Evolutionary conservation across 2,113 vertebrate species (phyloP).

Genomic region (Hippocampus abdominalis): DNA sequence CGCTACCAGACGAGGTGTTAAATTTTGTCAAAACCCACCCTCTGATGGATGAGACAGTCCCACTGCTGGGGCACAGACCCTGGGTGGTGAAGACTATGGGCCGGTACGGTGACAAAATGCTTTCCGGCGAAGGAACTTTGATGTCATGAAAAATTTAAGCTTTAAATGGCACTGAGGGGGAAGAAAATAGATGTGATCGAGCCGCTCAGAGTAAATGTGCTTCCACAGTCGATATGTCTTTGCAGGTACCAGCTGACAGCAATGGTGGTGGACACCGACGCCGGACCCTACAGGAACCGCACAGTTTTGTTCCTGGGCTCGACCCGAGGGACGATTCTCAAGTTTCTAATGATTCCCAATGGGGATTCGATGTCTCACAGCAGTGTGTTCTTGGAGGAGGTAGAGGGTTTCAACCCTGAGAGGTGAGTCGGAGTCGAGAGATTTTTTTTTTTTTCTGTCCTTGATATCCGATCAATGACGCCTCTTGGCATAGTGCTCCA

Average conservation of each 20-base stretch:
- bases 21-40: conserved; percentile 95
- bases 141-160: neutral
- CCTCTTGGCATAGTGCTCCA: neutral
- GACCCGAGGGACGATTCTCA: conserved; percentile 86
- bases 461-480: conserved; percentile 19
- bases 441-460: conserved; percentile 27
- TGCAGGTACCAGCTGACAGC: conserved; percentile 85
- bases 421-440: conserved; percentile 70
- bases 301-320: conserved; percentile 92
- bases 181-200: conserved; percentile 6
- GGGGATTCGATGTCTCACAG: conserved; percentile 70
- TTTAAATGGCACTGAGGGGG: neutral
- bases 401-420: conserved; percentile 89
- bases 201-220: neutral
- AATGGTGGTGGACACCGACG: conserved; percentile 86
- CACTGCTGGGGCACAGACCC: conserved; percentile 82
- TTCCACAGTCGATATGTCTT: conserved; percentile 7
- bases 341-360: conserved; percentile 84
- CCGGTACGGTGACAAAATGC: conserved; percentile 39
- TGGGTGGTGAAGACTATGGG: conserved; percentile 93
- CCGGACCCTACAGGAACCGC: conserved; percentile 86
- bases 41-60: conserved; percentile 91
- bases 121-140: conserved; percentile 1
- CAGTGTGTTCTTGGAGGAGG: conserved; percentile 89
- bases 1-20: conserved; percentile 91